phyloP scores from a whole-genome alignment of 2,888 invertebrate species.

The Diarsia rubi region DNA sequence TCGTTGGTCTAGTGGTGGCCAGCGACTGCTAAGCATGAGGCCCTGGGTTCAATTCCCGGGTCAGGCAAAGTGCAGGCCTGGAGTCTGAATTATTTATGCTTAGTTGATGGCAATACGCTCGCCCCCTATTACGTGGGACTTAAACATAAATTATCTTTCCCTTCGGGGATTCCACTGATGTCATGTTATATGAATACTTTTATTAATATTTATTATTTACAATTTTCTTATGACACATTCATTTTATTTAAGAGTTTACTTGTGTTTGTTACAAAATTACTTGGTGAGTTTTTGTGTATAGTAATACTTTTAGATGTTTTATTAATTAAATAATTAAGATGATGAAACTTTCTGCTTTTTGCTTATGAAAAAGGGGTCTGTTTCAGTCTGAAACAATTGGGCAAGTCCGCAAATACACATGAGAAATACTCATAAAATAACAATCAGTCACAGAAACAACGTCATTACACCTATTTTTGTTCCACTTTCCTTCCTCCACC shows the following conservation, averaged over 20 bases:
- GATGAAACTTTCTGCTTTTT: neutral
- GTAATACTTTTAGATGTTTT: neutral
- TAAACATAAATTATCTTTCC: too few relatives aligned
- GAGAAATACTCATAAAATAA: neutral
- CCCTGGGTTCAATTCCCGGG: too few relatives aligned
- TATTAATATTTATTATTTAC: neutral
- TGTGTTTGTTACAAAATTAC: constrained; percentile 1
- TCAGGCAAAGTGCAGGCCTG: too few relatives aligned
- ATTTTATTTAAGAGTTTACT: neutral
- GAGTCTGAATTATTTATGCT: too few relatives aligned
- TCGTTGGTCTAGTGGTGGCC: too few relatives aligned
- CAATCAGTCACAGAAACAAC: neutral
- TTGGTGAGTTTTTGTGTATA: neutral
- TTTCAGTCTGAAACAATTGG: neutral
- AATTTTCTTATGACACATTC: neutral
- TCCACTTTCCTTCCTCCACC: neutral
- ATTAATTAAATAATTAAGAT: constrained; percentile 3
- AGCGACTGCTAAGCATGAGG: too few relatives aligned
- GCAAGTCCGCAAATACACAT: neutral
- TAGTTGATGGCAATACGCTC: too few relatives aligned
- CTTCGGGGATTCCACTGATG: too few relatives aligned
- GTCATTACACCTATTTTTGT: neutral
- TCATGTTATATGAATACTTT: neutral
- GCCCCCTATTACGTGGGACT: too few relatives aligned
- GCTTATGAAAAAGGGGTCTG: neutral